Evolutionary conservation across 2,113 vertebrate species (phyloP).

Genomic region (Mesocricetus auratus): DNA sequence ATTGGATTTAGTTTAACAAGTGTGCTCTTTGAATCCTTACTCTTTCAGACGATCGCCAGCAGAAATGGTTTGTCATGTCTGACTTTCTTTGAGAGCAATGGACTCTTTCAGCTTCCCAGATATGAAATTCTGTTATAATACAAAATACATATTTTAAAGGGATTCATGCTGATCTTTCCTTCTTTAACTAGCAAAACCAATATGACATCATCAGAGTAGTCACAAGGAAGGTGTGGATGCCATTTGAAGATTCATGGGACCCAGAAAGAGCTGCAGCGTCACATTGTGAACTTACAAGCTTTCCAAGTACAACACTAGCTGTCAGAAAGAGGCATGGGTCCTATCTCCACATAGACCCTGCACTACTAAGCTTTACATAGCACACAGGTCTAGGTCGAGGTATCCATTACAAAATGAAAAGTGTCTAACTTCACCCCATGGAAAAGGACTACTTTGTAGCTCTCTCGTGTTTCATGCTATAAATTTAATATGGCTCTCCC

Average conservation of each 20-base stretch:
- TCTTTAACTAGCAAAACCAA: not conserved
- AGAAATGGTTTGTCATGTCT: not conserved
- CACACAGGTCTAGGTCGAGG: not conserved
- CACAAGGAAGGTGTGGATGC: not conserved
- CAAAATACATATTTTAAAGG: not conserved
- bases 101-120: not conserved
- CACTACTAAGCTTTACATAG: not conserved
- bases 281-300: not conserved
- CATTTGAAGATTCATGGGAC: rapidly evolving
- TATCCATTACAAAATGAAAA: not conserved
- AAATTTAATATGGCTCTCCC: not conserved
- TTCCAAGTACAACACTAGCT: too few species aligned
- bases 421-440: not conserved
- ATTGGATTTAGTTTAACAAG: too few species aligned
- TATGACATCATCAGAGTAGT: not conserved
- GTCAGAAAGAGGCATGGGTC: not conserved
- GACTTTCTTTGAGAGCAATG: too few species aligned
- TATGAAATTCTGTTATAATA: not conserved
- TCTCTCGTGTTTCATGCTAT: not conserved
- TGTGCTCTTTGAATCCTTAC: not conserved
- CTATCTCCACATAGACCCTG: not conserved
- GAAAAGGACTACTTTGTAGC: not conserved
- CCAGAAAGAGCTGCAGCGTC: too few species aligned
- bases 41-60: too few species aligned
- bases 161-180: not conserved